Percentiles rank a stretch among this genome's conserved stretches.
These are phyloP conservation scores for Pseudolaguvia tuberculata DNA, from an alignment of 2,113 vertebrate species.

Conservation along the genomic window DNA sequence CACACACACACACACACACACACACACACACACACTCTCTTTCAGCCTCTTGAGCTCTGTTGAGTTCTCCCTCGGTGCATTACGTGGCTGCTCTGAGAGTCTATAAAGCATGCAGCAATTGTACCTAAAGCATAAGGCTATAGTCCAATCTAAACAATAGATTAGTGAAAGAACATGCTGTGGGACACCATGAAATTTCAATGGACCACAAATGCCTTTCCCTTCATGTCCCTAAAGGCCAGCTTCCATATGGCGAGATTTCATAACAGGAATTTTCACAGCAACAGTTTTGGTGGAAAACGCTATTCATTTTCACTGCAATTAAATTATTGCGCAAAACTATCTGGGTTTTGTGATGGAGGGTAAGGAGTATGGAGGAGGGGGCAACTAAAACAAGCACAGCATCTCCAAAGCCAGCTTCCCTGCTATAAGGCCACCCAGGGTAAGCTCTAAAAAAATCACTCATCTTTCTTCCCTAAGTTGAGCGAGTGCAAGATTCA, in stretches of 20 bases:
- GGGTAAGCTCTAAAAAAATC: constrained; percentile 54
- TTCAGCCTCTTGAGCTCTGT: constrained; percentile 16
- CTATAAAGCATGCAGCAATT: constrained; percentile 39
- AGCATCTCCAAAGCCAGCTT: constrained; percentile 48
- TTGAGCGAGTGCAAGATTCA: no score
- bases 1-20: not conserved
- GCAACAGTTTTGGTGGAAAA: constrained; percentile 32
- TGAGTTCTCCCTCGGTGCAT: constrained; percentile 33
- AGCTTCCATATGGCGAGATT: constrained; percentile 6
- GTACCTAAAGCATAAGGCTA: constrained; percentile 26
- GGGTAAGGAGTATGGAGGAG: not conserved
- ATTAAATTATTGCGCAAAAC: constrained; percentile 35
- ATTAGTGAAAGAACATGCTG: constrained; percentile 42
- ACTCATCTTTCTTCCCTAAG: no score
- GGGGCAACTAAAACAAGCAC: constrained; percentile 45
- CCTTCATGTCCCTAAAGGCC: constrained; percentile 15
- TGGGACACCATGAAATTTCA: constrained; percentile 29
- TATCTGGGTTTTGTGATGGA: constrained; percentile 22
- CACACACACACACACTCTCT: not conserved
- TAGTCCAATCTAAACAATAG: constrained; percentile 46
- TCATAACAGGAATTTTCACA: constrained; percentile 16
- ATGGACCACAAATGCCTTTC: constrained; percentile 11
- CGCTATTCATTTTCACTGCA: constrained; percentile 30
- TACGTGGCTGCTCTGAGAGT: constrained; percentile 25
- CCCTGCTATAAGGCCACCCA: constrained; percentile 51